Base-by-base conservation (phyloP, 2,113 vertebrate species). In the Zapus hudsonius region DNA sequence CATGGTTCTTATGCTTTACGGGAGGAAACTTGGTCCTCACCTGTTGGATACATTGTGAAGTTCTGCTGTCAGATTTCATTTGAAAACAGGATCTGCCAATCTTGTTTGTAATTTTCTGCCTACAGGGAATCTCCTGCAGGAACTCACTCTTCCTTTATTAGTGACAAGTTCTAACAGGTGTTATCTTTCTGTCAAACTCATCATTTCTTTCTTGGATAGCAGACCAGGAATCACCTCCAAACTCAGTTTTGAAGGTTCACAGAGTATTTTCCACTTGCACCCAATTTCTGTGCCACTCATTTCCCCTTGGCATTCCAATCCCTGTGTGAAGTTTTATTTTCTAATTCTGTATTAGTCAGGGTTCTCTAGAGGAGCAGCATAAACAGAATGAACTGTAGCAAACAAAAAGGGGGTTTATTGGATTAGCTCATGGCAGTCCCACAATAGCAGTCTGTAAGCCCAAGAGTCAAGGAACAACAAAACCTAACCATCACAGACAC, bases 101-200 rank as follows among this genome's bases (percentile, higher is more conserved):
- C 20, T 82, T 27, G 20, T 36, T 66, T 81, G 72, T 90, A 40
- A 89, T 79, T 95, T 91, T 63, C 66, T 74, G 88, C 78, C 59
- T 36, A 40, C 25, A 52, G 55, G 13, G 22, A 92, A 31, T 75
- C 57, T 76, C 92, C 47, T 75, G 31, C 63, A 57, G 44, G 80
- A 90, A 80, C 42, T 25, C 40, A 86, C 40, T 92, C 55, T 87
- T 23, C 11, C 47, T 87, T 57, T 73, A 6, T 78, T 44, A 59
- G 42, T 83, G 79, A 79, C 20, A 94, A 13, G 74, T 92, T 81
- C 87, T 85, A 92, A 83, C 89, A 95, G 33, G 70, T 72, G 36
- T 86, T 92, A 79, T 89, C 93, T 95, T 92, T 64, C 70, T 89
- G 78, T 93, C 92, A 91, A 72, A 81, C 15, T 84, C 89, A 70